Conservation (phyloP, 92 coral and sea anemone genomes). For the Zoanthus gigantus region DNA sequence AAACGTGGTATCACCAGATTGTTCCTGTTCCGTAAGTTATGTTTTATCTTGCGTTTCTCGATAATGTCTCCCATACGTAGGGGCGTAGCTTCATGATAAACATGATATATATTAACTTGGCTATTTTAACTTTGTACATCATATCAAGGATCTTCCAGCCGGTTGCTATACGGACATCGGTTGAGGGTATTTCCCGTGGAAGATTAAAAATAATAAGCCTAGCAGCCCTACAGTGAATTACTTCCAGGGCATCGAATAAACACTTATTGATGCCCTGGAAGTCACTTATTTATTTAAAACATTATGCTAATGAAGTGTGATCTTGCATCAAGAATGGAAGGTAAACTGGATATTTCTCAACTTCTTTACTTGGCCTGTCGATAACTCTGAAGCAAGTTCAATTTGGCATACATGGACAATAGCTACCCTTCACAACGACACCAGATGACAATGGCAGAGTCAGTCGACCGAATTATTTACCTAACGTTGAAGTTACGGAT, state of each 20-base stretch:
- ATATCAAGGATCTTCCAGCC: slow-evolving; percentile 18
- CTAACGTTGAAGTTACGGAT: too few relatives aligned
- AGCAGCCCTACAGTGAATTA: slow-evolving; percentile 23
- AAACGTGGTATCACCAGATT: slow-evolving; percentile 22
- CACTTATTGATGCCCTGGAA: neutral
- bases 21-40: slow-evolving; percentile 2
- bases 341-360: too few relatives aligned
- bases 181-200: slow-evolving; percentile 25
- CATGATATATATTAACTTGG: neutral
- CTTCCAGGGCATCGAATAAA: slow-evolving; percentile 24
- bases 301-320: too few relatives aligned
- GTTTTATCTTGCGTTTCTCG: neutral
- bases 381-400: too few relatives aligned
- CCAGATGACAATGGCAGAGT: too few relatives aligned
- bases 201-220: slow-evolving; percentile 8
- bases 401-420: too few relatives aligned
- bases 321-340: too few relatives aligned
- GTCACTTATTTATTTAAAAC: too few relatives aligned
- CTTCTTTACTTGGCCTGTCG: too few relatives aligned
- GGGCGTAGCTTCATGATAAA: slow-evolving; percentile 21
- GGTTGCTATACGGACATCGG: slow-evolving; percentile 2
- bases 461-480: too few relatives aligned
- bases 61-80: too few relatives aligned
- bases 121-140: slow-evolving; percentile 1
- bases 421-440: too few relatives aligned